phyloP scores from a whole-genome alignment of 1,140 invertebrate species.

The Anagrus nilaparvatae region DNA sequence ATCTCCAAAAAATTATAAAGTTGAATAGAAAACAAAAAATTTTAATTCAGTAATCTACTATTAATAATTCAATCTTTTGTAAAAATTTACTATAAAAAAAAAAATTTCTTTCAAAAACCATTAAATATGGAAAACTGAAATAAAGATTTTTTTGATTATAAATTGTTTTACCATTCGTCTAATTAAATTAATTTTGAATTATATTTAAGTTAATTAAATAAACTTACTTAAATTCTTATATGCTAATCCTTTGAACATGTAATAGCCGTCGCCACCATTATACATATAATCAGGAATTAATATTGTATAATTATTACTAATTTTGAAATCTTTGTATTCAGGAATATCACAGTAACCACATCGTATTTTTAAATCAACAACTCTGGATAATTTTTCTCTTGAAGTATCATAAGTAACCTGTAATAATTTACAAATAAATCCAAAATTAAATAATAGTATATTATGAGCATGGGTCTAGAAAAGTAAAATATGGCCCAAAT shows the following conservation, averaged over 20 bases:
- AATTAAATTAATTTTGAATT: not conserved
- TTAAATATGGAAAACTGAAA: no score
- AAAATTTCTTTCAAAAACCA: no score
- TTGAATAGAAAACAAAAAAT: no score
- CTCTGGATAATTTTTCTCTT: conserved; percentile 39
- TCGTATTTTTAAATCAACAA: conserved; percentile 40
- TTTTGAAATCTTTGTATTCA: conserved; percentile 30
- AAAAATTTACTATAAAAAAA: no score
- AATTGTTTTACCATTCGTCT: no score
- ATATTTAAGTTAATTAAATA: not conserved
- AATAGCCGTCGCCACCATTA: conserved; percentile 32
- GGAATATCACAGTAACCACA: conserved; percentile 46
- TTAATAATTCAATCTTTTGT: no score
- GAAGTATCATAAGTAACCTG: conserved; percentile 46
- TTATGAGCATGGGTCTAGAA: no score
- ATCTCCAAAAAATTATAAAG: no score
- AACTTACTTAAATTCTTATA: conserved; percentile 17
- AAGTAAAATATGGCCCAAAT: no score
- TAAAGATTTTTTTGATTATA: no score
- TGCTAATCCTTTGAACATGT: conserved; percentile 16
- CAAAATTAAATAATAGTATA: not conserved
- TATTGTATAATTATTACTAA: conserved; percentile 38
- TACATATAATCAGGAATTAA: conserved; percentile 43
- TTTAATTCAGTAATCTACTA: no score
- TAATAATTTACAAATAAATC: conserved; percentile 6